Base-by-base conservation (phyloP, 1,140 invertebrate genomes). In the Lucilia sericata region DNA sequence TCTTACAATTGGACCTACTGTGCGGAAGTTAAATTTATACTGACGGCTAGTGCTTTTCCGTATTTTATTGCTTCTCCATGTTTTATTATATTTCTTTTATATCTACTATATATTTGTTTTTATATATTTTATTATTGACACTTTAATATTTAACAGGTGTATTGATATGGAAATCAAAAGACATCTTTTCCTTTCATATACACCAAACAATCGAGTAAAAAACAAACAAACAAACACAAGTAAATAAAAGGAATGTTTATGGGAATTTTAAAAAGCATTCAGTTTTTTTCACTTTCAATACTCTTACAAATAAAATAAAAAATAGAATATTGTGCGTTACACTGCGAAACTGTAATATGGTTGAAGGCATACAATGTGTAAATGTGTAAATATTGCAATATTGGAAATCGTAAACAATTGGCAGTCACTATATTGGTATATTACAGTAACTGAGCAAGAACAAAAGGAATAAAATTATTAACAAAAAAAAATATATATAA, bases 111-210 rank as follows among this genome's bases (percentile, higher is more conserved):
- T 55, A 14, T 55, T 55, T 70, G 3, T 25, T 70, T 70, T 21
- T 19, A 21, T 70, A 21, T 70, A 21, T 70, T 70, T 70, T 70
- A 5, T 21, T 70, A 70, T 70, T 70, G 65, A 8, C 60, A 70
- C 65, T 21, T 25, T 21, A 70, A 70, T 70, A 70, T 70, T 70
- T 70, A 70, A 21, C 65, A 70, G 19, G 65, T 70, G 65, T 70
- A 70, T 70, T 70, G 65, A 70, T 70, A 70, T 70, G 65, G 65
- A 70, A 70, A 70, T 70, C 65, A 70, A 70, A 70, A 70, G 65
- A 70, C n/a, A 21, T 70, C 8, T 70, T 70, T 70, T 70, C 19
- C 19, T 21, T 70, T 60, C 55, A n/a, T 55, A 12, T 14, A 14
- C 51, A 14, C 0, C 51, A 55, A 42, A 42, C 42, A 42, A 42